Conservation (phyloP, 2,888 invertebrate genomes). For the Bibio marci region DNA sequence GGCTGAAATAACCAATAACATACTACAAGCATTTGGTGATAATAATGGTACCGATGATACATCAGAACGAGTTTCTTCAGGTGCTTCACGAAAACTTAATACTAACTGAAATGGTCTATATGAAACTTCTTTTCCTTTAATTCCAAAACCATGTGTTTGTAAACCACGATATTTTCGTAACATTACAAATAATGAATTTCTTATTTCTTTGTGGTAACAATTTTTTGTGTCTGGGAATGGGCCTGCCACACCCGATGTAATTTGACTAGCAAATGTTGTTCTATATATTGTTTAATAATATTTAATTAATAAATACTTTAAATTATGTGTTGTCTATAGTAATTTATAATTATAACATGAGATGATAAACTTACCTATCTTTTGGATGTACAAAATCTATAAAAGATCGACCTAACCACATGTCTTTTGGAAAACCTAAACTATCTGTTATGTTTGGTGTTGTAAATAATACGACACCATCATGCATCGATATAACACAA, state of each 20-base stretch:
- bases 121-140: conserved; percentile 37
- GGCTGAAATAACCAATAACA: conserved; percentile 53
- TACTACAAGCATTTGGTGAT: conserved; percentile 30
- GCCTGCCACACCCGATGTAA: conserved; percentile 44
- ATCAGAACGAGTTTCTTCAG: conserved; percentile 28
- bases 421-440: conserved; percentile 63
- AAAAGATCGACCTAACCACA: conserved; percentile 74
- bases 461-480: conserved; percentile 63
- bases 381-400: conserved; percentile 74
- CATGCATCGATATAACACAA: conserved; percentile 65
- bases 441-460: conserved; percentile 48
- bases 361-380: conserved; percentile 24
- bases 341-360: background rate
- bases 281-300: conserved; percentile 32
- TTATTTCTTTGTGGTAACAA: conserved; percentile 27
- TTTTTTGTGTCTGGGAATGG: conserved; percentile 36
- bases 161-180: conserved; percentile 49
- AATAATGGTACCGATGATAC: conserved; percentile 16
- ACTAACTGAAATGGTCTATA: conserved; percentile 59
- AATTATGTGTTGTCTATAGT: background rate
- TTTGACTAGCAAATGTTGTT: conserved; percentile 56
- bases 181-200: conserved; percentile 40
- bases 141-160: conserved; percentile 38
- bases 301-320: conserved; percentile 5
- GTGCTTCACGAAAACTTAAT: conserved; percentile 46